These are phyloP conservation scores for Deilephila elpenor DNA, from an alignment of 2,888 invertebrate genomes.

Conservation along the genomic window DNA sequence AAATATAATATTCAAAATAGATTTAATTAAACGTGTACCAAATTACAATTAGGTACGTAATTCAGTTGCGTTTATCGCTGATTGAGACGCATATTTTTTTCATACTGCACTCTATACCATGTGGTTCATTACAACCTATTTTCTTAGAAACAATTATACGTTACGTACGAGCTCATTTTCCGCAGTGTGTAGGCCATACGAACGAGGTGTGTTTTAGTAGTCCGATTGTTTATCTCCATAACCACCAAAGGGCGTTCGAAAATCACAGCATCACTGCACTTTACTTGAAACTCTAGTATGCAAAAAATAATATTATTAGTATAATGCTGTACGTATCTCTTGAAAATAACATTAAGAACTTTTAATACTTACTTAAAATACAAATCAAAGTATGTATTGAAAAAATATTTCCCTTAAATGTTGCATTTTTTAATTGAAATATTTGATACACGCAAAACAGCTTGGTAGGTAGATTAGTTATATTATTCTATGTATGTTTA, in stretches of 20 bases:
- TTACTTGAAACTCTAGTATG: constrained; percentile 51
- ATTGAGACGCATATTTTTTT: too few species aligned
- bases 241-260: constrained; percentile 47
- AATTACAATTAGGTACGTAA: too few species aligned
- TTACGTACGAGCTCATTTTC: constrained; percentile 55
- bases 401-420: too few species aligned
- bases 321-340: not conserved
- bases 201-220: constrained; percentile 47
- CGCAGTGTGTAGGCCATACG: constrained; percentile 54
- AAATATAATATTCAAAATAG: constrained; percentile 5
- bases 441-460: too few species aligned
- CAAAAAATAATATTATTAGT: not conserved
- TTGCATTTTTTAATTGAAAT: too few species aligned
- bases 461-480: too few species aligned
- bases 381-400: too few species aligned
- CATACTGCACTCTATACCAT: too few species aligned
- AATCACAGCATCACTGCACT: constrained; percentile 58
- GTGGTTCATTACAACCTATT: too few species aligned
- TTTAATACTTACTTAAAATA: too few species aligned
- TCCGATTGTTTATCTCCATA: constrained; percentile 40
- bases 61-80: too few species aligned
- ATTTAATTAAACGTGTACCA: too few species aligned
- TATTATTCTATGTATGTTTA: not conserved
- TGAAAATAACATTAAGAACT: not conserved
- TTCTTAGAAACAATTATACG: not conserved